Evolutionary conservation across 2,113 vertebrate genomes (phyloP).

Genomic region (Oryzias woworae): DNA sequence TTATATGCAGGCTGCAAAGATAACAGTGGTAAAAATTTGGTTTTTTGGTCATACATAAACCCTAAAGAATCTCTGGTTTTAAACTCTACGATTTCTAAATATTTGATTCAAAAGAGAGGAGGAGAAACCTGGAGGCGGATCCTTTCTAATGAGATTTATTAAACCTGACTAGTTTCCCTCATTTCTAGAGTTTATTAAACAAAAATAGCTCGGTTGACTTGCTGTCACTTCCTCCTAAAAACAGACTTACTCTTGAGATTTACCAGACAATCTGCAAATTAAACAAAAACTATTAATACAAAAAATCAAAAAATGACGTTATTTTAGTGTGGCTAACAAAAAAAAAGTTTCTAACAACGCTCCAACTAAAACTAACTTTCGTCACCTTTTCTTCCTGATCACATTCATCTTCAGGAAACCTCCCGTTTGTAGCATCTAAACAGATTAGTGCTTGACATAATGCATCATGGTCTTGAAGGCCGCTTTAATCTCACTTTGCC

Average conservation of each 20-base stretch:
- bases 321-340: too few species aligned
- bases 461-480: conserved; percentile 42
- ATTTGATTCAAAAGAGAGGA: too few species aligned
- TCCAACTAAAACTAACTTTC: too few species aligned
- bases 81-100: too few species aligned
- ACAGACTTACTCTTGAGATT: neutral
- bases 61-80: too few species aligned
- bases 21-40: too few species aligned
- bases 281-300: too few species aligned
- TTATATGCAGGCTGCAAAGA: too few species aligned
- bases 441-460: conserved; percentile 62
- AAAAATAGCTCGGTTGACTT: conserved; percentile 12
- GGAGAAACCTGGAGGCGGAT: conserved; percentile 7
- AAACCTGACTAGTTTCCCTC: conserved; percentile 29
- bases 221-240: conserved; percentile 42
- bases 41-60: too few species aligned
- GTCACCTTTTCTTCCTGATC: neutral
- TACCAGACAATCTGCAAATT: too few species aligned
- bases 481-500: conserved; percentile 57
- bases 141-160: conserved; percentile 26
- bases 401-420: conserved; percentile 21
- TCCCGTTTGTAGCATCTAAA: conserved; percentile 61
- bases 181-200: conserved; percentile 22
- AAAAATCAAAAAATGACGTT: too few species aligned
- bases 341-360: too few species aligned